Conservation (phyloP, 2,888 invertebrate genomes). For the Drosophila monieri region DNA sequence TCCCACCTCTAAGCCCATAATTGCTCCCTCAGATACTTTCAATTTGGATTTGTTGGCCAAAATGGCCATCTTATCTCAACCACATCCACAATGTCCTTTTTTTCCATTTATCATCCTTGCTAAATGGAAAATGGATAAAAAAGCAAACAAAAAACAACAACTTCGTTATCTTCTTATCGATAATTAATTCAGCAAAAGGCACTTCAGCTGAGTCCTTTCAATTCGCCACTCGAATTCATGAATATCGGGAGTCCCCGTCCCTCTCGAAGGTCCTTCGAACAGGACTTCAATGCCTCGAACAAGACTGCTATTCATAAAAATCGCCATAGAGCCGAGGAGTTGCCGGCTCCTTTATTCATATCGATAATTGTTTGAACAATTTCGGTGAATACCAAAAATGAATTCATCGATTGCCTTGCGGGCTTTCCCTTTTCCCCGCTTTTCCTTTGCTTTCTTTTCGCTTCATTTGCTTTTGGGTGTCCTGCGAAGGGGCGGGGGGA, state of each 20-base stretch:
- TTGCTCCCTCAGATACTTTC: not conserved
- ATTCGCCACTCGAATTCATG: slow-evolving; percentile 14
- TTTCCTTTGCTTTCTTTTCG: slow-evolving; percentile 16
- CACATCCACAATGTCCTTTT: slow-evolving; percentile 11
- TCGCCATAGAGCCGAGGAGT: not conserved
- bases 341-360: slow-evolving; percentile 30
- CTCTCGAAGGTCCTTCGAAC: too few relatives aligned
- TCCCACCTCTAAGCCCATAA: not conserved
- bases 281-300: not conserved
- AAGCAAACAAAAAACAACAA: not conserved
- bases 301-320: slow-evolving; percentile 33
- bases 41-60: not conserved
- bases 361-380: slow-evolving; percentile 46
- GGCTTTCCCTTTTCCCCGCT: slow-evolving; percentile 16
- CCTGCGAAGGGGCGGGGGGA: not conserved
- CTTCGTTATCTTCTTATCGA: slow-evolving; percentile 39
- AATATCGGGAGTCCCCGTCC: slow-evolving; percentile 15
- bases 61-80: slow-evolving; percentile 7
- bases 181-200: slow-evolving; percentile 34
- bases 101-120: not conserved
- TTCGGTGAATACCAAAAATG: slow-evolving; percentile 40
- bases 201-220: slow-evolving; percentile 23
- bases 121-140: too few relatives aligned
- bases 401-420: slow-evolving; percentile 40
- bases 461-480: slow-evolving; percentile 35